These are phyloP conservation scores for Stictonetta naevosa DNA, from an alignment of 2,113 vertebrate genomes.

Conservation along the genomic window DNA sequence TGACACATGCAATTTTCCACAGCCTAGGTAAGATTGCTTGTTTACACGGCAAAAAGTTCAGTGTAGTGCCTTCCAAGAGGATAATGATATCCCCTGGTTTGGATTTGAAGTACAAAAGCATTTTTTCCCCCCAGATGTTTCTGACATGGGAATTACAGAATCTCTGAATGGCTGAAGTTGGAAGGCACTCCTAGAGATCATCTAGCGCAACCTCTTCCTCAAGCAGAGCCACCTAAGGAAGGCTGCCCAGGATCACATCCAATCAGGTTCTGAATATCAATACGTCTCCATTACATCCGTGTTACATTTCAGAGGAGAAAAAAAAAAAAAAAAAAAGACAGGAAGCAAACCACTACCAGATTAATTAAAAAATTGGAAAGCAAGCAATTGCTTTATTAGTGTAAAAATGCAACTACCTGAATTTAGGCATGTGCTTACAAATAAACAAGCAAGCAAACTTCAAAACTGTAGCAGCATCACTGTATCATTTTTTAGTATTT, in stretches of 20 bases:
- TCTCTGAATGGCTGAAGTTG: neutral
- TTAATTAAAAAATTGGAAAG: neutral
- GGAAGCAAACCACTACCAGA: neutral
- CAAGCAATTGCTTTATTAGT: neutral
- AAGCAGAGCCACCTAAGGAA: neutral
- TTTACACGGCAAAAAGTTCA: neutral
- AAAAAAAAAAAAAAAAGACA: neutral
- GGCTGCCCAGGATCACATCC: neutral
- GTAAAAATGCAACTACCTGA: neutral
- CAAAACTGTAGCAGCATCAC: neutral
- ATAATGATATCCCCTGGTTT: neutral
- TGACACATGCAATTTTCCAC: neutral
- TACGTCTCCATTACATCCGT: fast-evolving
- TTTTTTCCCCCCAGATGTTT: neutral
- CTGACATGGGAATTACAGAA: neutral
- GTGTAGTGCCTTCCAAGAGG: neutral
- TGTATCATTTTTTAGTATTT: fast-evolving
- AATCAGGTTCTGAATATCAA: neutral
- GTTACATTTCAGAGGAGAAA: neutral
- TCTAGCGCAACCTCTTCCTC: neutral
- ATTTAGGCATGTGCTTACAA: fast-evolving
- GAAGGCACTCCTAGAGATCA: neutral
- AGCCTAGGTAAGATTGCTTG: neutral
- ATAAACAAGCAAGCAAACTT: neutral
- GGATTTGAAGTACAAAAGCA: neutral